Percentiles rank a stretch among this genome's conserved stretches.
Evolutionary conservation across 1,140 invertebrate genomes (phyloP).

Genomic region (Odontomachus brunneus): DNA sequence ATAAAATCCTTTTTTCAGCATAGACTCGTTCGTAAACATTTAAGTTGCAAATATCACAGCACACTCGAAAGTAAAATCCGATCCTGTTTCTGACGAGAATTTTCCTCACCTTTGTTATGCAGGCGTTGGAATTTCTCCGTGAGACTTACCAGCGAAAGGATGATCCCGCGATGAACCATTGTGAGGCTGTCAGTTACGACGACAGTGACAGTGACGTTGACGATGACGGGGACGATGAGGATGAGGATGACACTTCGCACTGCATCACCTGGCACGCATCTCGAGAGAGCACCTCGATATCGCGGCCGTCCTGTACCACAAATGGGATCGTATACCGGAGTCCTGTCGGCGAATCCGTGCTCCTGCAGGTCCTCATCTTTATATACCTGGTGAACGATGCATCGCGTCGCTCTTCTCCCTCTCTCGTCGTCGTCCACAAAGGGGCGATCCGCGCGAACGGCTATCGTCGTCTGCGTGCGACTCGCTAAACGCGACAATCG

Average conservation of each 20-base stretch:
- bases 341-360: conserved; percentile 21
- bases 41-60: too few relatives aligned
- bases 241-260: conserved; percentile 21
- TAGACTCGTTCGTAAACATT: too few relatives aligned
- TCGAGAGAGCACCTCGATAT: not conserved
- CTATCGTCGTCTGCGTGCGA: conserved; percentile 1
- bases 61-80: too few relatives aligned
- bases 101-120: not conserved
- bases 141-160: conserved; percentile 25
- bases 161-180: conserved; percentile 52
- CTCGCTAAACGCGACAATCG: not conserved
- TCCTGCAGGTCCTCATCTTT: conserved; percentile 32
- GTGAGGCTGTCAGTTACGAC: conserved; percentile 35
- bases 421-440: not conserved
- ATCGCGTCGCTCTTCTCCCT: not conserved
- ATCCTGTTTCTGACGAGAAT: too few relatives aligned
- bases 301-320: conserved; percentile 11
- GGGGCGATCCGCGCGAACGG: not conserved
- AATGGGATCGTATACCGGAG: not conserved
- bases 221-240: not conserved
- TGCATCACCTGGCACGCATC: conserved; percentile 10
- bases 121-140: not conserved
- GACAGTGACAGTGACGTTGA: not conserved
- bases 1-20: too few relatives aligned
- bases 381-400: conserved; percentile 35